Conservation (phyloP, 2,888 invertebrate genomes). For the Melikaiella ostensackeni region DNA sequence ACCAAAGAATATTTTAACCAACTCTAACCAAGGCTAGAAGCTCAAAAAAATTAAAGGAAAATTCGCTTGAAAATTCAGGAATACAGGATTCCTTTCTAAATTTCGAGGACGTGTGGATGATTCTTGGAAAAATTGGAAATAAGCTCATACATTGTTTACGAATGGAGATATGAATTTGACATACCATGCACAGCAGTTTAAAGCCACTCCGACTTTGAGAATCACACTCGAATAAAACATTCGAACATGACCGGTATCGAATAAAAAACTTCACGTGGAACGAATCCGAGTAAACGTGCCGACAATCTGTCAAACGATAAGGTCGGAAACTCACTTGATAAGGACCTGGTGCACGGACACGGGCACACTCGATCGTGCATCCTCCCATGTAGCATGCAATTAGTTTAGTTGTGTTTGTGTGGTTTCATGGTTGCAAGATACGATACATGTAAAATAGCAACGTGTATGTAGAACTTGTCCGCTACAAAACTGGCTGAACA, state of each 20-base stretch:
- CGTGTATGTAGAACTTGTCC: constrained; percentile 32
- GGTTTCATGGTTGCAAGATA: constrained; percentile 16
- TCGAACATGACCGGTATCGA: constrained; percentile 65
- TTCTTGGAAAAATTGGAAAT: constrained; percentile 27
- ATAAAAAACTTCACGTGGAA: constrained; percentile 72
- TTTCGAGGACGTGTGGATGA: background rate
- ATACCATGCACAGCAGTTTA: constrained; percentile 63
- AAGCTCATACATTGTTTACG: constrained; percentile 41
- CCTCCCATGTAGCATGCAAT: constrained; percentile 36
- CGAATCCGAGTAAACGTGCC: constrained; percentile 62
- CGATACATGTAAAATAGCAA: constrained; percentile 36
- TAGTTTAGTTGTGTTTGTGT: constrained; percentile 33
- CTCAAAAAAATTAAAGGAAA: background rate
- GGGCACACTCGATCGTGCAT: constrained; percentile 27
- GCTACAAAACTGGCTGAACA: constrained; percentile 33
- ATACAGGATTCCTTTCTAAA: background rate
- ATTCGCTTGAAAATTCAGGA: background rate
- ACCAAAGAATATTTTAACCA: constrained; percentile 11
- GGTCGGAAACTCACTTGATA: constrained; percentile 66
- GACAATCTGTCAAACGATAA: constrained; percentile 70
- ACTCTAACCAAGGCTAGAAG: background rate
- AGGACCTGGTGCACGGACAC: constrained; percentile 32
- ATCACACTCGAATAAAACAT: constrained; percentile 32
- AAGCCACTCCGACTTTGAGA: constrained; percentile 56
- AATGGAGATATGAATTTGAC: constrained; percentile 49